These are phyloP conservation scores for Botia kubotai DNA, from an alignment of 2,797 vertebrate species.

Conservation along the genomic window DNA sequence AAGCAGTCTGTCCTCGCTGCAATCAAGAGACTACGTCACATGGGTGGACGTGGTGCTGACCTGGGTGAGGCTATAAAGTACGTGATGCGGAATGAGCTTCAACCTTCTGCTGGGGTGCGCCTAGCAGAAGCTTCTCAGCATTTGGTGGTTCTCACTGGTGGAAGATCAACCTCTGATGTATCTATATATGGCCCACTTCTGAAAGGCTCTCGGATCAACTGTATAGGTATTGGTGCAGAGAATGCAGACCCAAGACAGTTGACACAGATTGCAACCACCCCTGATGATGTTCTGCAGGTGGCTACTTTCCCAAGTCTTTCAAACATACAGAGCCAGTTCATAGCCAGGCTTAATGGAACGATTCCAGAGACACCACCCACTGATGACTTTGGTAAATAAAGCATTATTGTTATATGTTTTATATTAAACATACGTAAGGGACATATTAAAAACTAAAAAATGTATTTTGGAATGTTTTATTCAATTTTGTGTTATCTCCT, in stretches of 20 bases:
- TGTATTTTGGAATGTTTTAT: conserved; percentile 19
- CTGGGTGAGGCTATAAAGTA: conserved; percentile 86
- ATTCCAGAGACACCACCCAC: conserved; percentile 11
- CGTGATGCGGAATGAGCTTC: conserved; percentile 83
- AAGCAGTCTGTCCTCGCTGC: conserved; percentile 80
- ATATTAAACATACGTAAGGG: background rate
- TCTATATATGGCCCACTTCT: conserved; percentile 77
- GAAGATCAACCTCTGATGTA: conserved; percentile 84
- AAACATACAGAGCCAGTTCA: conserved; percentile 72
- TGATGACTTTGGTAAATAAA: conserved; percentile 66
- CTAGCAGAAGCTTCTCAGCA: conserved; percentile 88
- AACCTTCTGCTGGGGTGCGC: conserved; percentile 84
- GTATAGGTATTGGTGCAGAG: conserved; percentile 83
- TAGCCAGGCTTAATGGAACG: conserved; percentile 71
- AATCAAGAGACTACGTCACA: conserved; percentile 84
- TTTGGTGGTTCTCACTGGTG: conserved; percentile 90
- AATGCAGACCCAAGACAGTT: conserved; percentile 80
- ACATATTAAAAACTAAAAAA: background rate
- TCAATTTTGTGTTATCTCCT: conserved; percentile 17
- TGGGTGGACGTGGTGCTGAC: conserved; percentile 83
- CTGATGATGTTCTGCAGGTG: conserved; percentile 79
- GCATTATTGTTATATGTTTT: background rate
- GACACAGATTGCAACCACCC: conserved; percentile 76
- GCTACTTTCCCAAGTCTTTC: conserved; percentile 80
- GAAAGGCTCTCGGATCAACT: conserved; percentile 75